Percentiles rank a stretch among this genome's conserved stretches.
These are phyloP conservation scores for Sula dactylatra DNA, from an alignment of 2,113 vertebrate species.

Conservation along the genomic window DNA sequence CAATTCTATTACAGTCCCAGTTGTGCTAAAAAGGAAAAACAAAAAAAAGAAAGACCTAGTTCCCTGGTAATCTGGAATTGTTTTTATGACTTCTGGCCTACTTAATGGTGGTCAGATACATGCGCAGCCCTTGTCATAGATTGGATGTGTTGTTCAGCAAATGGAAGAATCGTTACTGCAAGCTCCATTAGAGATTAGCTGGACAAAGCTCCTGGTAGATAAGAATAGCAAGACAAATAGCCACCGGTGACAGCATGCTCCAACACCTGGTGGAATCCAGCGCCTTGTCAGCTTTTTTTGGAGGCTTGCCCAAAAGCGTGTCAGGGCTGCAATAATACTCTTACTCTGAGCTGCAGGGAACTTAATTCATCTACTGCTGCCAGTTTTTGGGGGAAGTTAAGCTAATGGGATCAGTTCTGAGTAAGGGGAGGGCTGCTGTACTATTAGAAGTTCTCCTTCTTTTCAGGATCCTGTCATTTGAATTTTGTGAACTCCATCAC, in stretches of 20 bases:
- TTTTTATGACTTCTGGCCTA: not conserved
- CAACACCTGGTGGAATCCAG: constrained; percentile 37
- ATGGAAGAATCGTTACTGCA: not conserved
- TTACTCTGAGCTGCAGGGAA: not conserved
- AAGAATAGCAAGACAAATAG: constrained; percentile 34
- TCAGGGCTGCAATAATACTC: not conserved
- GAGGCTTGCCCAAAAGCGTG: constrained; percentile 6
- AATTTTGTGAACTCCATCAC: not conserved
- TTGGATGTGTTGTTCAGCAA: not conserved
- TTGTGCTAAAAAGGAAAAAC: not conserved
- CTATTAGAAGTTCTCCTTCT: not conserved
- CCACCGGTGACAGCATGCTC: not conserved
- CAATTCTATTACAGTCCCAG: not conserved
- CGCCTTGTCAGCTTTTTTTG: constrained; percentile 1
- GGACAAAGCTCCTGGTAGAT: constrained; percentile 18
- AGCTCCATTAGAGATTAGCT: not conserved
- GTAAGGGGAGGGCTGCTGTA: not conserved
- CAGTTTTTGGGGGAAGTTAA: not conserved
- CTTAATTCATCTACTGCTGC: not conserved
- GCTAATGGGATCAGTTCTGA: not conserved
- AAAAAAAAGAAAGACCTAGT: not conserved
- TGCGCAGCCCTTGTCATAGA: not conserved
- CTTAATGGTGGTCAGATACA: not conserved
- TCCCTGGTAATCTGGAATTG: not conserved
- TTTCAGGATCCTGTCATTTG: not conserved